Conservation (phyloP, 1,140 invertebrate genomes). For the Stratiolaelaps scimitus region DNA sequence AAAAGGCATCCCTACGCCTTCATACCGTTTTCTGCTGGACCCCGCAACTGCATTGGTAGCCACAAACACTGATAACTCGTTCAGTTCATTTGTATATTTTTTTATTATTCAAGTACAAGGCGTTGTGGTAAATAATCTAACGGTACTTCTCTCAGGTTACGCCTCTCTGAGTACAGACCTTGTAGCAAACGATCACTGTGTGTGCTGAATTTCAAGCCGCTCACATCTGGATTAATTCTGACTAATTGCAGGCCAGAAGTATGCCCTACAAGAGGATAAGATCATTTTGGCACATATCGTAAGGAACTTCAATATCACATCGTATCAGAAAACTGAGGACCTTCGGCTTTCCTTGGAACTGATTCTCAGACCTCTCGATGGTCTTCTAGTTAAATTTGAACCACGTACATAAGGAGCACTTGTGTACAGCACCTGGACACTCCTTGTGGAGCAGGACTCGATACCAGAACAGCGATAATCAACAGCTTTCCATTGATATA, state of each 20-base stretch:
- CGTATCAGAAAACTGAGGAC: conserved; percentile 35
- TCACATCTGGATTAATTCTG: no score
- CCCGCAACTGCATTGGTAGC: conserved; percentile 44
- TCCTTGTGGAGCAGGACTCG: no score
- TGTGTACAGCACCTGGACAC: not conserved
- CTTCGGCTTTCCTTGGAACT: conserved; percentile 37
- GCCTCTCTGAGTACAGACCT: no score
- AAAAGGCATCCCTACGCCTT: conserved; percentile 58
- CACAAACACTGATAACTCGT: no score
- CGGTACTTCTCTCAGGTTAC: no score
- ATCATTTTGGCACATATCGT: conserved; percentile 44
- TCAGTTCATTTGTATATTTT: no score
- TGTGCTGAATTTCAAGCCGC: no score
- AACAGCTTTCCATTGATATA: no score
- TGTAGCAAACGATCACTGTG: no score
- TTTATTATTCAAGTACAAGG: no score
- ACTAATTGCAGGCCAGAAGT: conserved; percentile 34
- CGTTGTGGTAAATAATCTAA: no score
- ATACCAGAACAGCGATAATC: no score
- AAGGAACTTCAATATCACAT: conserved; percentile 34
- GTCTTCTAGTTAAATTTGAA: conserved; percentile 32
- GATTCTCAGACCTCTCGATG: conserved; percentile 37
- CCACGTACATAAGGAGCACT: not conserved
- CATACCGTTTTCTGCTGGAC: conserved; percentile 65
- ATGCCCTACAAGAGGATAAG: conserved; percentile 46